Conservation (phyloP, 2,113 vertebrate species). For the Antechinus flavipes region DNA sequence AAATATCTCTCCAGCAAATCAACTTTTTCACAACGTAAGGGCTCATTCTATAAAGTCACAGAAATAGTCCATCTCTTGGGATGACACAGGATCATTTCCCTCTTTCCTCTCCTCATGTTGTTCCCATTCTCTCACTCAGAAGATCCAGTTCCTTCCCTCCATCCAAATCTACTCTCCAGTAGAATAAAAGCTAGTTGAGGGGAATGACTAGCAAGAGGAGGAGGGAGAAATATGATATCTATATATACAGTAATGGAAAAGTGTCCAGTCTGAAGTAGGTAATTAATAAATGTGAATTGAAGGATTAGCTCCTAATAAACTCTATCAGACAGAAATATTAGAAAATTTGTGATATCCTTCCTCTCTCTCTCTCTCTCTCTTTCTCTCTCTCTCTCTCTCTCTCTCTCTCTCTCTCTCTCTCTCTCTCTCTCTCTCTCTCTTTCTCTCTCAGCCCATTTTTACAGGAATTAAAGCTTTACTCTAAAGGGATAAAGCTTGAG, state of each 20-base stretch:
- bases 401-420: background rate
- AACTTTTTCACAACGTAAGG: background rate
- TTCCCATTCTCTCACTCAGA: background rate
- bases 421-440: background rate
- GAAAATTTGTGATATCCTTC: background rate
- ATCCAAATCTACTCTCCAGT: background rate
- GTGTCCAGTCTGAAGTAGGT: background rate
- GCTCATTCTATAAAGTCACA: background rate
- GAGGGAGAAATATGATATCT: background rate
- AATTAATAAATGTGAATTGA: background rate
- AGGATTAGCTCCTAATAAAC: background rate
- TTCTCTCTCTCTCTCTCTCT: background rate
- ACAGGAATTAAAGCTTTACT: background rate
- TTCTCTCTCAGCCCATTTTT: background rate
- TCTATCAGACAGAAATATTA: too few species aligned
- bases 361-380: background rate
- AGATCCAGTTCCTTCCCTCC: background rate
- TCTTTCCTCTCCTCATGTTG: background rate
- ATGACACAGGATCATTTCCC: background rate
- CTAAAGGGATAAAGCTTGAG: background rate
- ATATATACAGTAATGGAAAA: background rate
- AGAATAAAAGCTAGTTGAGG: background rate
- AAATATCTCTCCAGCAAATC: conserved; percentile 21
- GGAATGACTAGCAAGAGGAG: background rate
- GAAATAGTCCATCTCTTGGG: background rate